Conservation (phyloP, 2,113 vertebrate species). For the Otolemur garnettii region DNA sequence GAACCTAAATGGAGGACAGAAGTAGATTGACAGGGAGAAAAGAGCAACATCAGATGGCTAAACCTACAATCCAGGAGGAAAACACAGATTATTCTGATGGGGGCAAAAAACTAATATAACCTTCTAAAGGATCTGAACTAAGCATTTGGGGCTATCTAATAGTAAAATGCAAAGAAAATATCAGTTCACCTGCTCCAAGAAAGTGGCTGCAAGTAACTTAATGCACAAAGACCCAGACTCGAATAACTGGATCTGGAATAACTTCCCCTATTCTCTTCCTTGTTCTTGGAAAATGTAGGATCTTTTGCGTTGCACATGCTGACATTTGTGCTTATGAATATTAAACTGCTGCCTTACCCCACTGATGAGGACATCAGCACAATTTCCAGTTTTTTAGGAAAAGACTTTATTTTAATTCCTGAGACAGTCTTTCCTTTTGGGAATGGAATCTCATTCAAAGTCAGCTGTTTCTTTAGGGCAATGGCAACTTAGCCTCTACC, state of each 20-base stretch:
- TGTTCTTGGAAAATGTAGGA: background rate
- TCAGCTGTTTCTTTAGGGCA: background rate
- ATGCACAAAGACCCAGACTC: background rate
- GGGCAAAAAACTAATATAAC: background rate
- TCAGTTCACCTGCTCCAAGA: background rate
- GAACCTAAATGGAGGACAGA: background rate
- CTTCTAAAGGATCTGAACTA: background rate
- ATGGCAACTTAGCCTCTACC: background rate
- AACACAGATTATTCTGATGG: background rate
- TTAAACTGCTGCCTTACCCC: background rate
- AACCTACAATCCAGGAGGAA: slow-evolving; percentile 43
- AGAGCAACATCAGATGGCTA: background rate
- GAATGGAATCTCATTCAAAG: slow-evolving; percentile 49
- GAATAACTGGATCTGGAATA: slow-evolving; percentile 9
- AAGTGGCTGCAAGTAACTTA: background rate
- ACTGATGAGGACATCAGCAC: background rate
- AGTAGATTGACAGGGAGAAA: background rate
- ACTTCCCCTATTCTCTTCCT: background rate
- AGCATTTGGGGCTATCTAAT: slow-evolving; percentile 23
- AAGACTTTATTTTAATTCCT: slow-evolving; percentile 40
- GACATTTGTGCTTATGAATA: background rate
- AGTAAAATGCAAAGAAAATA: slow-evolving; percentile 10
- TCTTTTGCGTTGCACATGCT: background rate
- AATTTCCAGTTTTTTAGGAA: slow-evolving; percentile 47
- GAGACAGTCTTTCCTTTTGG: slow-evolving; percentile 30